Conservation (phyloP, 2,888 invertebrate genomes). For the Acronicta psi region DNA sequence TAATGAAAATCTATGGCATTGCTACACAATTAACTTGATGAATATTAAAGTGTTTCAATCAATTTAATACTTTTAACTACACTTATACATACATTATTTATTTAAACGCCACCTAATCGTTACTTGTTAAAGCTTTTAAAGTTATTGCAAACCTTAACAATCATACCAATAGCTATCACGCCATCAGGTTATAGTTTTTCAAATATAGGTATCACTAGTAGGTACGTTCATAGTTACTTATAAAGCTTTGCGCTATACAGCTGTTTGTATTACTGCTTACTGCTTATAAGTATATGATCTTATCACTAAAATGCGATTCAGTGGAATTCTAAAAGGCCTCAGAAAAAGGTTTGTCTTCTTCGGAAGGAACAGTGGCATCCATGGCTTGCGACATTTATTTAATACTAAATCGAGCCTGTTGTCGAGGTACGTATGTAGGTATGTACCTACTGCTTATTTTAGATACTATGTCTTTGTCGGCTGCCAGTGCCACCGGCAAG, state of each 20-base stretch:
- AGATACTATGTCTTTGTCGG: too few relatives aligned
- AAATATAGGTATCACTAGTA: constrained; percentile 1
- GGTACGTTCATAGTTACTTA: constrained; percentile 1
- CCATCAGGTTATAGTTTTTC: background rate
- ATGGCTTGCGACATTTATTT: constrained; percentile 89
- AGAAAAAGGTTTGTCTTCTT: constrained; percentile 66
- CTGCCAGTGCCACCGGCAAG: too few relatives aligned
- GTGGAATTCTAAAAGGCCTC: constrained; percentile 20
- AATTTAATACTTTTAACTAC: constrained; percentile 20
- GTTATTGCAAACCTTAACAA: constrained; percentile 55
- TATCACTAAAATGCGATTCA: constrained; percentile 29
- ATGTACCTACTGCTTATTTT: too few relatives aligned
- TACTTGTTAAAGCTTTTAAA: constrained; percentile 55
- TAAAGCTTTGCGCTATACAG: constrained; percentile 7
- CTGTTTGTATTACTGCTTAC: background rate
- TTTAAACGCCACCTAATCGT: constrained; percentile 15
- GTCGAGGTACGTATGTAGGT: constrained; percentile 77
- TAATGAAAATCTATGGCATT: background rate
- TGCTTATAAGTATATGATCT: background rate
- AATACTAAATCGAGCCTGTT: constrained; percentile 81
- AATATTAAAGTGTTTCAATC: constrained; percentile 4
- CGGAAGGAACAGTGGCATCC: constrained; percentile 76
- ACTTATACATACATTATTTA: constrained; percentile 19
- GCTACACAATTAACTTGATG: background rate
- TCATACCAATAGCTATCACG: constrained; percentile 25